Conservation (phyloP, 2,888 invertebrate species). For the Campoplex nolae region DNA sequence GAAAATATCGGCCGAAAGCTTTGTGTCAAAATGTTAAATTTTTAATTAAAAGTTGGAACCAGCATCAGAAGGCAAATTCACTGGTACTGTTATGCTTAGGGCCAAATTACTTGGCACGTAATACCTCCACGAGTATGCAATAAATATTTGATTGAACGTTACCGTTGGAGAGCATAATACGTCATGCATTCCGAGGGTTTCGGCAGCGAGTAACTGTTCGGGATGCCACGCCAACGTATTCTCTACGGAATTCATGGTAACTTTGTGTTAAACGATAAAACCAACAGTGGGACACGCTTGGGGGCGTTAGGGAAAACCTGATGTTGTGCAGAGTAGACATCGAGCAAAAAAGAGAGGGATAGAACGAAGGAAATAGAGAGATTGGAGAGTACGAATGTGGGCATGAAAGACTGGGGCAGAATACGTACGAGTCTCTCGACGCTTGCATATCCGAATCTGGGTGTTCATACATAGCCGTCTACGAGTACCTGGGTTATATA, state of each 20-base stretch:
- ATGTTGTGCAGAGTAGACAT: conserved; percentile 48
- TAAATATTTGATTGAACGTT: conserved; percentile 55
- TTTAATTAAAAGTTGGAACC: not conserved
- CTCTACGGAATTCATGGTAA: conserved; percentile 76
- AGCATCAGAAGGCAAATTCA: not conserved
- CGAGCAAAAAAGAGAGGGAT: conserved; percentile 46
- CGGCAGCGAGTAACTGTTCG: conserved; percentile 35
- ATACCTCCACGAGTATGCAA: conserved; percentile 34
- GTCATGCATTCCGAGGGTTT: conserved; percentile 16
- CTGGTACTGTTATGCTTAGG: not conserved
- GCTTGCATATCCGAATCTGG: conserved; percentile 46
- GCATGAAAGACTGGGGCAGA: conserved; percentile 36
- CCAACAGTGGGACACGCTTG: conserved; percentile 74
- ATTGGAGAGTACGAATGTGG: conserved; percentile 40
- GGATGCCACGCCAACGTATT: conserved; percentile 64
- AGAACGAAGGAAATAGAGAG: conserved; percentile 51
- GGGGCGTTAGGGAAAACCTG: conserved; percentile 64
- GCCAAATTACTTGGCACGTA: not conserved
- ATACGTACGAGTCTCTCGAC: conserved; percentile 51
- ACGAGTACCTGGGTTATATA: not conserved
- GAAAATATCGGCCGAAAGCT: not conserved
- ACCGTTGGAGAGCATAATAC: conserved; percentile 20
- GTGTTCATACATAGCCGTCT: not conserved
- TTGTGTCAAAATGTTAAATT: not conserved
- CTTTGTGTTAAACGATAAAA: conserved; percentile 81